Evolutionary conservation across 2,888 invertebrate genomes (phyloP).

Genomic region (Dryadula phaetusa): DNA sequence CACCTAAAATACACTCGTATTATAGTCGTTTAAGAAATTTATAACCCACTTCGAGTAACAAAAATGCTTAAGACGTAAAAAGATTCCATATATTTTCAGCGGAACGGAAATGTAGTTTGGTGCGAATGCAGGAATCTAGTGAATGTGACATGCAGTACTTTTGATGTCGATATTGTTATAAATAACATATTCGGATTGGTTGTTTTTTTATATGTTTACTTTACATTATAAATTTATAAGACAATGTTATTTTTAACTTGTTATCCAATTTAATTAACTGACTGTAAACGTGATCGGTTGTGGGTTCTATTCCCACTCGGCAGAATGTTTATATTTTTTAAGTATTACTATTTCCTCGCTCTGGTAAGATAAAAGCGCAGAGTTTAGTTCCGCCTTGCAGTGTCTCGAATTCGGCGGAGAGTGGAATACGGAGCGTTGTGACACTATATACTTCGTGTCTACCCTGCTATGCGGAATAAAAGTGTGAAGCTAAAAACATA

Average conservation of each 20-base stretch:
- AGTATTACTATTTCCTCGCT: too few species aligned
- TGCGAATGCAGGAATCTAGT: background rate
- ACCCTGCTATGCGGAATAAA: too few species aligned
- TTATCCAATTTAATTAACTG: background rate
- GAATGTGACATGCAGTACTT: slow-evolving; percentile 9
- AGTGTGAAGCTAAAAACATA: too few species aligned
- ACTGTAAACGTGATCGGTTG: too few species aligned
- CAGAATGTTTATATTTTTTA: too few species aligned
- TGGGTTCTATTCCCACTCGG: too few species aligned
- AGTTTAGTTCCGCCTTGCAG: too few species aligned
- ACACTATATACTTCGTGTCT: too few species aligned
- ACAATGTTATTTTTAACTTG: background rate
- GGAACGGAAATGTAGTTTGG: background rate
- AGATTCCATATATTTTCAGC: slow-evolving; percentile 29
- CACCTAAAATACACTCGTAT: slow-evolving; percentile 27
- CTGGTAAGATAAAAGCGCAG: too few species aligned
- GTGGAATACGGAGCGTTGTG: too few species aligned
- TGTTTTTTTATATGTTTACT: background rate
- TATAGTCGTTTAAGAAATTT: slow-evolving; percentile 32
- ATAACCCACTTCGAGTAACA: slow-evolving; percentile 26
- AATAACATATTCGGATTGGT: background rate
- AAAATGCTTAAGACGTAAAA: slow-evolving; percentile 25
- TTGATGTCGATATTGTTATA: background rate
- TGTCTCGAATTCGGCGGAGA: too few species aligned
- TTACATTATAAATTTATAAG: background rate